A percentile compares a stretch with the other conserved stretches of the same genome.
Conservation (phyloP, 2,113 vertebrate species). For the Guaruba guarouba region DNA sequence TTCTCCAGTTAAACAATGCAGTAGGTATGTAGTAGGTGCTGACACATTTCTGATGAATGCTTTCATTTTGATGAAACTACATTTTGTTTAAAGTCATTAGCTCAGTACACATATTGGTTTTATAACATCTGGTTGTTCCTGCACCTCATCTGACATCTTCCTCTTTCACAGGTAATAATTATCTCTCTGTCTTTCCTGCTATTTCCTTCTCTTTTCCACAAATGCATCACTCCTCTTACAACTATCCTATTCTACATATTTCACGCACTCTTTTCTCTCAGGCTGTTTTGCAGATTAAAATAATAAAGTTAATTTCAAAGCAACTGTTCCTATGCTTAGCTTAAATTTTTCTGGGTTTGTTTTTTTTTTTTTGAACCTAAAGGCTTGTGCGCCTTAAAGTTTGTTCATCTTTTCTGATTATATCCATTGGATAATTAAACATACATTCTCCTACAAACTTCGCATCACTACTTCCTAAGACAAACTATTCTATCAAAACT, state of each 20-base stretch:
- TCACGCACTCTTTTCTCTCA: background rate
- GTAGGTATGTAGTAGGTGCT: background rate
- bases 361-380: background rate
- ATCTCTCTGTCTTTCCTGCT: background rate
- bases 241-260: background rate
- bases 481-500: background rate
- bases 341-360: background rate
- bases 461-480: background rate
- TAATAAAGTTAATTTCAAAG: background rate
- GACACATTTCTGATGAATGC: background rate
- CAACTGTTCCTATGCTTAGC: background rate
- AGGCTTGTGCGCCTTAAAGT: background rate
- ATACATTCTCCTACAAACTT: background rate
- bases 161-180: conserved; percentile 6
- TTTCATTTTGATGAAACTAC: conserved; percentile 25
- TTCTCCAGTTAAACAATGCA: background rate
- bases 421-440: background rate
- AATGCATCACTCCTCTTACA: background rate
- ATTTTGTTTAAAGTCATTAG: background rate
- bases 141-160: background rate
- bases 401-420: background rate
- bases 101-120: background rate
- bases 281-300: background rate
- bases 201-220: background rate
- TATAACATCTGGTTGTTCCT: background rate